Base-by-base conservation (phyloP, 2,888 invertebrate genomes). In the Monoplex corrugatus region DNA sequence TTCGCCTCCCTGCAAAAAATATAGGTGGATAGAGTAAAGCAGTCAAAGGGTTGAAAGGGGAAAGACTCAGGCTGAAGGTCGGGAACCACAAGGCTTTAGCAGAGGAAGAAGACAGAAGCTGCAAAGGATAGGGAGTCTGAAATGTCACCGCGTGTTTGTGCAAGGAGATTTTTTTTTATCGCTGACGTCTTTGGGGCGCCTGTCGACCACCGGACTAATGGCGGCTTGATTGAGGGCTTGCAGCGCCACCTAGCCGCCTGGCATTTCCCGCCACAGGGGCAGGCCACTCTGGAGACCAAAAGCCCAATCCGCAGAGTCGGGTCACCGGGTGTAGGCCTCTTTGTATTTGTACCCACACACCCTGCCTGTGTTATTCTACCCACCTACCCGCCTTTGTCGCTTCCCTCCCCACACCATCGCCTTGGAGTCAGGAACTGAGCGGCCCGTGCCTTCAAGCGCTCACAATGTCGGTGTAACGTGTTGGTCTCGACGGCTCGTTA, bases 231-330 rank as follows among this genome's bases (percentile, higher is more conserved):
- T 43, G 88, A 83, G 63, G 40, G 63, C 88, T 23, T 72, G 68
- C 83, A 87, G 88, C 88, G 88, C 88, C 88, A 72, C 38, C 72
- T 57, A 43, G 88, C 88, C 88, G 88, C 88, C 88, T 88, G 88
- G 83, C 88, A 88, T 88, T 88, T 88, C 88, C 87, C 88, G 88
- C 63, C 83, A 88, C 68, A 57, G 40, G 88, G 88, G 88, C 50
- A 57, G 88, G 40, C 68, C 83, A 88, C 83, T 88, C 88, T 82
- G 68, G 68, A 88, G 88, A 88, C 88, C 83, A 13, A 10, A 40
- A 63, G n/a, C 45, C 38, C 83, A 57, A 83, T 83, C 68, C 35
- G 80, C 28, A 19, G 23, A 28, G 57, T 1, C 44, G 44, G 83
- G 88, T 88, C 83, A 88, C 0, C n/a, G n/a, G 68, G 88, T 88